Evolutionary conservation across 1,140 invertebrate species (phyloP).

Genomic region (Cherax destructor): DNA sequence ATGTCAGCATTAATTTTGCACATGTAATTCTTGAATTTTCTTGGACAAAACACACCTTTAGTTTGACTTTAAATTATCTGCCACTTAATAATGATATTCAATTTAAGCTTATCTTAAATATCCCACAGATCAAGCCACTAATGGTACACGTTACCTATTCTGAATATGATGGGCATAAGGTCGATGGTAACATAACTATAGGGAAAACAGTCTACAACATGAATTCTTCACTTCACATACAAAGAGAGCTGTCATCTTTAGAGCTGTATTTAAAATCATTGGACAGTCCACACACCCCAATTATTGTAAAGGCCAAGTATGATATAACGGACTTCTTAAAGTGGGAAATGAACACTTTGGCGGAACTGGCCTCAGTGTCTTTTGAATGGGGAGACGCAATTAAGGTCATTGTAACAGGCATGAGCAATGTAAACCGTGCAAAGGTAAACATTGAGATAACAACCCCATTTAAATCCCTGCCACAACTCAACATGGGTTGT

Average conservation of each 20-base stretch:
- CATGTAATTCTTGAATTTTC: slow-evolving; percentile 17
- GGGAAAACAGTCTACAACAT: slow-evolving; percentile 29
- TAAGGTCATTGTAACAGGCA: slow-evolving; percentile 20
- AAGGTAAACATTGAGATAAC: slow-evolving; percentile 32
- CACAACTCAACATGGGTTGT: slow-evolving; percentile 23
- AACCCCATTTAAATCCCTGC: slow-evolving; percentile 45
- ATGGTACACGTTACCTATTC: neutral
- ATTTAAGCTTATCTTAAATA: slow-evolving; percentile 12
- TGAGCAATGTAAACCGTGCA: slow-evolving; percentile 1
- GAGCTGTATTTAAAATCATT: slow-evolving; percentile 15
- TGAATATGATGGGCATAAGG: neutral
- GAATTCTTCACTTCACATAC: neutral
- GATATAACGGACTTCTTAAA: slow-evolving; percentile 12
- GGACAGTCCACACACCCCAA: slow-evolving; percentile 19
- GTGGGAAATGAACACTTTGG: slow-evolving; percentile 17
- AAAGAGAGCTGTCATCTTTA: neutral
- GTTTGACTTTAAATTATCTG: neutral
- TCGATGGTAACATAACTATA: neutral
- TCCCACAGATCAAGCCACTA: slow-evolving; percentile 16
- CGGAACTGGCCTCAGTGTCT: slow-evolving; percentile 2
- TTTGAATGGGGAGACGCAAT: slow-evolving; percentile 45
- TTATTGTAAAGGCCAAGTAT: slow-evolving; percentile 25
- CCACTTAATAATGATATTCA: slow-evolving; percentile 12
- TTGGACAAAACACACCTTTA: slow-evolving; percentile 21
- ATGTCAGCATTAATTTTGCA: neutral